Percentiles rank a stretch among this genome's conserved stretches.
Conservation (phyloP, 2,888 invertebrate species). For the Strigamia transsilvanica region DNA sequence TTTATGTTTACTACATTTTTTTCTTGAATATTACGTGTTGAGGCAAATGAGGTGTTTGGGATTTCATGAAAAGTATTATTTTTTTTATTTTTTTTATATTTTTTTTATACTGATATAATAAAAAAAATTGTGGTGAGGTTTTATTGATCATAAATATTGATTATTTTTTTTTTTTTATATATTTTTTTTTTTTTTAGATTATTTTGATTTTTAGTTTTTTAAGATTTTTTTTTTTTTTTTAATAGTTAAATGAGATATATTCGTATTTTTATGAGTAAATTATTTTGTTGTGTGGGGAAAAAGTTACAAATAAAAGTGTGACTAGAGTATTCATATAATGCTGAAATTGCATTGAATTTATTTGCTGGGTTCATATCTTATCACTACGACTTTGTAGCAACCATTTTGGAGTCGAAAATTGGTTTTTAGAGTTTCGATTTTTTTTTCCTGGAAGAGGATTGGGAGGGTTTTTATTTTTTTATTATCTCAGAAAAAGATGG, state of each 20-base stretch:
- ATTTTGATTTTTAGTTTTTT: neutral
- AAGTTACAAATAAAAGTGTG: neutral
- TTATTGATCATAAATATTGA: slow-evolving; percentile 20
- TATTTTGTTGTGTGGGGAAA: neutral
- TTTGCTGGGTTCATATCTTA: slow-evolving; percentile 9
- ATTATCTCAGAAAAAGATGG: neutral
- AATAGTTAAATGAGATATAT: no score
- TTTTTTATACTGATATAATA: neutral
- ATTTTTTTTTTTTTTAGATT: neutral
- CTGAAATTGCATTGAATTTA: neutral
- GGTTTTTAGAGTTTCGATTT: neutral
- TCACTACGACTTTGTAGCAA: slow-evolving; percentile 18
- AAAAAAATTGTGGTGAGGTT: slow-evolving; percentile 1
- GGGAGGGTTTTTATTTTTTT: neutral
- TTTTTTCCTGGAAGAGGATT: neutral
- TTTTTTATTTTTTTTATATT: neutral
- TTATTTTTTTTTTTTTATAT: neutral
- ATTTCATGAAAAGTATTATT: neutral
- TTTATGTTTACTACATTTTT: neutral
- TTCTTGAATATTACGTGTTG: neutral
- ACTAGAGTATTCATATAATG: neutral
- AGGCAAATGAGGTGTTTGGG: slow-evolving; percentile 10
- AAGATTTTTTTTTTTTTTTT: no score
- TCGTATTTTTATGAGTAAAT: no score
- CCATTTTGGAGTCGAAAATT: slow-evolving; percentile 20